Conservation (phyloP, 2,888 invertebrate genomes). For the Margaritifera margaritifera region DNA sequence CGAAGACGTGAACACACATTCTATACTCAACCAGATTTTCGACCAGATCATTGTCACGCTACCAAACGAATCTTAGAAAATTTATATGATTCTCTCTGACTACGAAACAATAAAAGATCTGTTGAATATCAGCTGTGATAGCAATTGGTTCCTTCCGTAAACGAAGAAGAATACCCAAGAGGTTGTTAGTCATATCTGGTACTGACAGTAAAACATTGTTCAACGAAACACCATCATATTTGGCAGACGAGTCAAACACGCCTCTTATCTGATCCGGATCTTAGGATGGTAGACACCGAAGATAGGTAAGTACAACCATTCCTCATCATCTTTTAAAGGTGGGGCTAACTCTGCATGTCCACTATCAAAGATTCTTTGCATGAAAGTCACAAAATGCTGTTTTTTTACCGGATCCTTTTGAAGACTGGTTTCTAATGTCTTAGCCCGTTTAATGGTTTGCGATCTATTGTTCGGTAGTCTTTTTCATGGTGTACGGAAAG, state of each 20-base stretch:
- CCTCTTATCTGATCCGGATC: slow-evolving; percentile 29
- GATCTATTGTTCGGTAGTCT: slow-evolving; percentile 24
- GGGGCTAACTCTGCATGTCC: slow-evolving; percentile 34
- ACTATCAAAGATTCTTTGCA: slow-evolving; percentile 28
- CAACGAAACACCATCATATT: slow-evolving; percentile 26
- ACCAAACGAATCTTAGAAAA: slow-evolving; percentile 37
- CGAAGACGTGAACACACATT: slow-evolving; percentile 36
- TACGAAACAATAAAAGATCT: slow-evolving; percentile 37
- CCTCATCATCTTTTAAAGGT: slow-evolving; percentile 17
- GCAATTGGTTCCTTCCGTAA: slow-evolving; percentile 25
- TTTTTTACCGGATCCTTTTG: slow-evolving; percentile 18
- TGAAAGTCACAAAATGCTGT: slow-evolving; percentile 32
- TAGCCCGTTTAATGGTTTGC: slow-evolving; percentile 19
- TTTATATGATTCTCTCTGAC: slow-evolving; percentile 25
- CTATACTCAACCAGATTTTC: slow-evolving; percentile 26
- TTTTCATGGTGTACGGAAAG: slow-evolving; percentile 14
- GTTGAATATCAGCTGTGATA: slow-evolving; percentile 30
- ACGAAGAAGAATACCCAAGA: slow-evolving; percentile 31
- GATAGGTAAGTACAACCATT: slow-evolving; percentile 39
- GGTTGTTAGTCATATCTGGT: slow-evolving; percentile 30
- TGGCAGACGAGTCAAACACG: slow-evolving; percentile 40
- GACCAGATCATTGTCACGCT: slow-evolving; percentile 24
- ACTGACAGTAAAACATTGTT: slow-evolving; percentile 30
- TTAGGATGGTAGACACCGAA: slow-evolving; percentile 34
- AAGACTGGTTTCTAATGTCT: slow-evolving; percentile 16